Evolutionary conservation across 2,888 invertebrate genomes (phyloP).

Genomic region (Trichogramma dendrolimi): DNA sequence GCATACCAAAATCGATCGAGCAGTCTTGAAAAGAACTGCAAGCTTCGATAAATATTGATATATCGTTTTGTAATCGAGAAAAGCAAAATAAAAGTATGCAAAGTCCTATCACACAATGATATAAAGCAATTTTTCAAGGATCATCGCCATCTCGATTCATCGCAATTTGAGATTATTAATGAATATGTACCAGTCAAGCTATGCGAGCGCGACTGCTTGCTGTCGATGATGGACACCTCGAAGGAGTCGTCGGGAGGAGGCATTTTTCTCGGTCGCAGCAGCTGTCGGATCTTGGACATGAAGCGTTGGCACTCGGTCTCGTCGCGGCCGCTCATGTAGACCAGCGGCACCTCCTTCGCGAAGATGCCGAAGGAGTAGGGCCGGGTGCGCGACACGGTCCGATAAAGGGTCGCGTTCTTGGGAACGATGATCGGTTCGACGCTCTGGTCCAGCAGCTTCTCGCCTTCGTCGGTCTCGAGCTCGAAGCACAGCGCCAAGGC

Average conservation of each 20-base stretch:
- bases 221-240: slow-evolving; percentile 62
- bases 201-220: slow-evolving; percentile 61
- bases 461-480: not conserved
- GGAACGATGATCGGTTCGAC: slow-evolving; percentile 53
- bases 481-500: no score
- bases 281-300: slow-evolving; percentile 58
- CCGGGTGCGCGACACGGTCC: slow-evolving; percentile 66
- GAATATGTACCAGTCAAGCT: slow-evolving; percentile 53
- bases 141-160: no score
- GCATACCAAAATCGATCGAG: no score
- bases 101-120: no score
- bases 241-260: slow-evolving; percentile 56
- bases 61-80: no score
- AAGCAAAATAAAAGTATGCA: no score
- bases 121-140: no score
- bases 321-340: slow-evolving; percentile 63
- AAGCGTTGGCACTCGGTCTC: slow-evolving; percentile 65
- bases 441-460: slow-evolving; percentile 39
- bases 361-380: slow-evolving; percentile 69
- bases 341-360: slow-evolving; percentile 59
- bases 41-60: no score
- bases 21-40: no score
- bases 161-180: no score
- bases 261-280: slow-evolving; percentile 50
- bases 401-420: slow-evolving; percentile 58